phyloP scores from a whole-genome alignment of 2,113 vertebrate species.

The Hucho hucho region DNA sequence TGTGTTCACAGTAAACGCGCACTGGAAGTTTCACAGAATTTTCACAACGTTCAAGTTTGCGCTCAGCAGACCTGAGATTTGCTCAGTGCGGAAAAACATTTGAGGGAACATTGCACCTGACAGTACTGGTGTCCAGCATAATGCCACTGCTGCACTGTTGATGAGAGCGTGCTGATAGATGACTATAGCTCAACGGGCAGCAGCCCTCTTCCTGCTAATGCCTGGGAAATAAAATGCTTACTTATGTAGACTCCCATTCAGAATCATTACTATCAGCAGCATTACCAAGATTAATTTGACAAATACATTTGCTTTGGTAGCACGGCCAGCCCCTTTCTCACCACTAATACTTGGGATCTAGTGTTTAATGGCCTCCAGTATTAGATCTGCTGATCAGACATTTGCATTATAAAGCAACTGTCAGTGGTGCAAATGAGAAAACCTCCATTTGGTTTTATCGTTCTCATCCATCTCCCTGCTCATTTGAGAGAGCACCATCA shows the following conservation, averaged over 20 bases:
- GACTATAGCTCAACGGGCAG: background rate
- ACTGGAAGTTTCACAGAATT: no score
- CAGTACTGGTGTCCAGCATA: no score
- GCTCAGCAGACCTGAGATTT: no score
- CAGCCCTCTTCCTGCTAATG: conserved; percentile 6
- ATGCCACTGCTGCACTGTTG: background rate
- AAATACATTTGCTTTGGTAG: background rate
- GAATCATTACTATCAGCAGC: conserved; percentile 7
- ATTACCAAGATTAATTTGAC: conserved; percentile 19
- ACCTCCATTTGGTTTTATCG: conserved; percentile 1
- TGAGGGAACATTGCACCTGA: no score
- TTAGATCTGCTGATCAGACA: conserved; percentile 6
- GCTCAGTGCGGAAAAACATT: no score
- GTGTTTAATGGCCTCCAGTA: conserved; percentile 4
- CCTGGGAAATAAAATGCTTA: conserved; percentile 15
- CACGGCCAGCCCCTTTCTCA: background rate
- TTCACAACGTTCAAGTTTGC: no score
- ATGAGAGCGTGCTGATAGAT: background rate
- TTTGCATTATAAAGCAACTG: background rate
- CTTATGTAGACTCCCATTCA: conserved; percentile 11
- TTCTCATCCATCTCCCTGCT: background rate
- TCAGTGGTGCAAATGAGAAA: background rate
- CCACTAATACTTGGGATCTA: background rate
- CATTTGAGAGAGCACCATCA: background rate
- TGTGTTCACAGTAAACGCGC: no score